Conservation (phyloP, 2,113 vertebrate genomes). For the Dasyurus viverrinus region DNA sequence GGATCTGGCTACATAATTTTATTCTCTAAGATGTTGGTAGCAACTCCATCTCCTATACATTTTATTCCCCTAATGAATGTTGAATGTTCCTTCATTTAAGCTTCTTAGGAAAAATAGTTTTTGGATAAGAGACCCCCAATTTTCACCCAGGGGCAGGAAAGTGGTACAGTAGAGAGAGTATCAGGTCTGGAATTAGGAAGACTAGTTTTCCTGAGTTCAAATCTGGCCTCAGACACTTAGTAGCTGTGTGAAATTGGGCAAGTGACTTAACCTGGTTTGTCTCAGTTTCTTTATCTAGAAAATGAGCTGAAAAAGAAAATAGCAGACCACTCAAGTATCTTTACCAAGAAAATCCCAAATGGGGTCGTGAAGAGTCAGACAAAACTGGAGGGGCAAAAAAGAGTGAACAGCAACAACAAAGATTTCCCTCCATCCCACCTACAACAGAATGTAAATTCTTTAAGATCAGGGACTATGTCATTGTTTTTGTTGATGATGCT, state of each 20-base stretch:
- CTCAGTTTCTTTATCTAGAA: neutral
- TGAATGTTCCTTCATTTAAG: neutral
- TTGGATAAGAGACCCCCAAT: neutral
- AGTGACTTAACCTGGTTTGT: neutral
- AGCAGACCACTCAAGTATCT: neutral
- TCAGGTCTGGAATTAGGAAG: neutral
- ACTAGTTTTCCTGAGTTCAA: neutral
- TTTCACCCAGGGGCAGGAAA: neutral
- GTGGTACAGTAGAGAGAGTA: neutral
- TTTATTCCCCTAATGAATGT: neutral
- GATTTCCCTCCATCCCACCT: neutral
- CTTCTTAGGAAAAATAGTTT: neutral
- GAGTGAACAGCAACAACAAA: neutral
- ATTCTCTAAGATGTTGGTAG: neutral
- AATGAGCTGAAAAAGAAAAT: neutral
- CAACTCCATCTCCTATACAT: neutral
- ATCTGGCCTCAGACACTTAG: neutral
- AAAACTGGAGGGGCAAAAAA: neutral
- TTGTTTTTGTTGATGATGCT: neutral
- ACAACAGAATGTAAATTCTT: neutral
- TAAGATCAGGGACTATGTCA: neutral
- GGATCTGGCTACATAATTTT: neutral
- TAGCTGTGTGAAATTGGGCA: neutral
- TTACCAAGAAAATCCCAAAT: neutral
- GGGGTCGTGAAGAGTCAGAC: neutral